phyloP scores from a whole-genome alignment of 2,113 vertebrate genomes.

The Passer montanus region DNA sequence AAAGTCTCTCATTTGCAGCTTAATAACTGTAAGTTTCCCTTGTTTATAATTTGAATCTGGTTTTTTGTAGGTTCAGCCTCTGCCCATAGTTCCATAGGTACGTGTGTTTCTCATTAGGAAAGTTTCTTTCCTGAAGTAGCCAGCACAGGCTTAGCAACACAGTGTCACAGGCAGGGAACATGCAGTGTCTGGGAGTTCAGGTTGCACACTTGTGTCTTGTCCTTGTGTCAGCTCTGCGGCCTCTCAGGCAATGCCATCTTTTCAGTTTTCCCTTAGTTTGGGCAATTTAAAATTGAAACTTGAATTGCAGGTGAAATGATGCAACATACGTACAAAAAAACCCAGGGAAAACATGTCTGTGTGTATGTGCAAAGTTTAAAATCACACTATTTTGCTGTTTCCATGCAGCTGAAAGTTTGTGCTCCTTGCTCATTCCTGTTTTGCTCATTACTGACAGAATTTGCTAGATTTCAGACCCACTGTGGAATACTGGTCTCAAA shows the following conservation, averaged over 20 bases:
- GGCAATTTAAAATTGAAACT: background rate
- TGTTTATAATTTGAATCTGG: background rate
- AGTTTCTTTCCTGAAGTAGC: background rate
- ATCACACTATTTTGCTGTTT: background rate
- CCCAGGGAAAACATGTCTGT: fast-evolving
- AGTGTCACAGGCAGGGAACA: background rate
- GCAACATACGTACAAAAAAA: background rate
- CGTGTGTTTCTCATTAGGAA: background rate
- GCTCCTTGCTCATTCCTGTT: background rate
- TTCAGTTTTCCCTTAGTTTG: background rate
- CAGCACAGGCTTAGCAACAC: background rate
- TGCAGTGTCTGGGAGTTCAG: background rate
- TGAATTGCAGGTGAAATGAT: background rate
- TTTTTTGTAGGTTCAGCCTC: background rate
- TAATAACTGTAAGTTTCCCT: background rate
- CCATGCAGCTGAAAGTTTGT: background rate
- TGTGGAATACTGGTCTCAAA: background rate
- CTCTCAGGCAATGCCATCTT: background rate
- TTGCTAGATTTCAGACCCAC: background rate
- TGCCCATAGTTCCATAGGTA: background rate
- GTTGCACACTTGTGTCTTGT: background rate
- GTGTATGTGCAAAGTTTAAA: background rate
- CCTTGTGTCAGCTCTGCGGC: background rate
- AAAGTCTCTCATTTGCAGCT: background rate
- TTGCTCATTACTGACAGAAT: background rate